A percentile compares a stretch with the other conserved stretches of the same genome.
Evolutionary conservation across 2,797 vertebrate species (phyloP).

Genomic region (Peromyscus eremicus): DNA sequence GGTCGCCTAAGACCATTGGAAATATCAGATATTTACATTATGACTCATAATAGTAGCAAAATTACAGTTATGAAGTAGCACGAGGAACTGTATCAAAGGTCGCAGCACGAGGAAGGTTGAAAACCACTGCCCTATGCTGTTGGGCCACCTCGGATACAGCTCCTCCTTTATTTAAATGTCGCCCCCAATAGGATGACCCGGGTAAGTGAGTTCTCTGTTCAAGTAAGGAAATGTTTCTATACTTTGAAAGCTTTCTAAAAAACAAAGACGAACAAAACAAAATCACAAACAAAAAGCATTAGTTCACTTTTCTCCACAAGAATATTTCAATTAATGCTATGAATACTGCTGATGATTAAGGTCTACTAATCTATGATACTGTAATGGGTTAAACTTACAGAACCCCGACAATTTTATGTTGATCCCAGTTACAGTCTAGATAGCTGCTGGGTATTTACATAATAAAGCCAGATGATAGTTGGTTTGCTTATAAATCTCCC

Average conservation of each 20-base stretch:
- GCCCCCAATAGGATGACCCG: not conserved
- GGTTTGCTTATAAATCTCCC: constrained; percentile 33
- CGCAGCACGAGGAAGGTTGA: not conserved
- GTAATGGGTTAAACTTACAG: not conserved
- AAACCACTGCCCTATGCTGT: not conserved
- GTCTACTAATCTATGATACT: constrained; percentile 28
- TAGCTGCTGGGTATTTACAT: constrained; percentile 36
- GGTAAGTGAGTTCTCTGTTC: constrained; percentile 28
- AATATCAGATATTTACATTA: not conserved
- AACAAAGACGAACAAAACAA: constrained; percentile 26
- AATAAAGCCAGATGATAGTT: constrained; percentile 1
- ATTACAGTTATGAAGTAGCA: not conserved
- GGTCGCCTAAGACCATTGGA: not conserved
- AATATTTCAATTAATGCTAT: constrained; percentile 35
- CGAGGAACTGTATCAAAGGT: not conserved
- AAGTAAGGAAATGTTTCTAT: constrained; percentile 49
- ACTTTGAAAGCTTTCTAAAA: constrained; percentile 43
- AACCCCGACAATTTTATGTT: not conserved
- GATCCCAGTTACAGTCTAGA: not conserved
- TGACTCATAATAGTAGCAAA: not conserved
- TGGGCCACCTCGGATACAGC: not conserved
- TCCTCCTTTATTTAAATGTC: constrained; percentile 55
- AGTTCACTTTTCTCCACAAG: constrained; percentile 2
- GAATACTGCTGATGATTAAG: constrained; percentile 39
- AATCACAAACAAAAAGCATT: constrained; percentile 51